Conservation (phyloP, 2,797 vertebrate genomes). For the Poeciliopsis paucimaculata region DNA sequence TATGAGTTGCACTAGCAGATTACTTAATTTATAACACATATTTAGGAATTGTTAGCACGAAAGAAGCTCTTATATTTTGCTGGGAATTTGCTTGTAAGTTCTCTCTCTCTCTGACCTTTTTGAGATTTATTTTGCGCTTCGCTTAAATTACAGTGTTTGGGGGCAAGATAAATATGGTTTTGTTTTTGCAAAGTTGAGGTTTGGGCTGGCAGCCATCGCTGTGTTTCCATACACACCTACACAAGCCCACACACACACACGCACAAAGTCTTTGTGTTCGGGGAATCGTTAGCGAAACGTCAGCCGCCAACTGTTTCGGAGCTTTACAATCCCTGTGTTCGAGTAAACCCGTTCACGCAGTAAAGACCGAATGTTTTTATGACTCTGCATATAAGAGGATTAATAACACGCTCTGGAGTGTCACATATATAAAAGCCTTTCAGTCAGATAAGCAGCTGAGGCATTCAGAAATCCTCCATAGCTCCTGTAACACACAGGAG, state of each 20-base stretch:
- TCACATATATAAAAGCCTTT: conserved; percentile 8
- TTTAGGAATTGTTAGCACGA: no score
- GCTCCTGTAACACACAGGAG: neutral
- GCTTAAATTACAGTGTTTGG: neutral
- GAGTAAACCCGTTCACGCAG: conserved; percentile 26
- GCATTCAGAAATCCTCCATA: conserved; percentile 10
- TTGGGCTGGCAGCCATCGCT: neutral
- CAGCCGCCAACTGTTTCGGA: neutral
- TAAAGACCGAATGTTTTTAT: conserved; percentile 39
- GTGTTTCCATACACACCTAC: no score
- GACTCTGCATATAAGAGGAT: conserved; percentile 38
- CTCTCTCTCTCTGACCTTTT: neutral
- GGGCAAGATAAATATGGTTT: neutral
- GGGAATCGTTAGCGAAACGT: neutral
- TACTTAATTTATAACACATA: no score
- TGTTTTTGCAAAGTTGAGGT: neutral
- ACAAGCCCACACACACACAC: no score
- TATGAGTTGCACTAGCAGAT: no score
- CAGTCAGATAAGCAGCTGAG: conserved; percentile 12
- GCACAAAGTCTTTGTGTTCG: neutral
- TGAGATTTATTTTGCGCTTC: neutral
- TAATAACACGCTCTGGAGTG: conserved; percentile 19
- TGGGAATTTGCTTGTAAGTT: no score
- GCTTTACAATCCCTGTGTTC: conserved; percentile 1
- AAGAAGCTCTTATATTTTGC: no score